These are phyloP conservation scores for Zophobas morio DNA, from an alignment of 1,140 invertebrate species.

Conservation along the genomic window DNA sequence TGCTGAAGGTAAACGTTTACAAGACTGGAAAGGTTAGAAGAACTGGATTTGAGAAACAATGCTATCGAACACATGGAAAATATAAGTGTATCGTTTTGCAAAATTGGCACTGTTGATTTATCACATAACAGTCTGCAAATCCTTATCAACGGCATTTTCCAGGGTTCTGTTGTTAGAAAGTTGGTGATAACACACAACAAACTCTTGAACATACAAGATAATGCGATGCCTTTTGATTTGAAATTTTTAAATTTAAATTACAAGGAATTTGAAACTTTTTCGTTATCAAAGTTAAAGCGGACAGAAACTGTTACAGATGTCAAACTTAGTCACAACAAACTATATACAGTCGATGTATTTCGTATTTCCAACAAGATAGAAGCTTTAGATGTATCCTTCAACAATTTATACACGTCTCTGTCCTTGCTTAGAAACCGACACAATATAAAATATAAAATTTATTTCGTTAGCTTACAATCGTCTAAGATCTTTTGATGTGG, in stretches of 20 bases:
- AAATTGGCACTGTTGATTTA: conserved; percentile 1
- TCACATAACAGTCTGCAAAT: not conserved
- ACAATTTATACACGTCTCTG: not conserved
- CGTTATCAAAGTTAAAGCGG: not conserved
- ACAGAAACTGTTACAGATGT: not conserved
- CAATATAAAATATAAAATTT: too few species aligned
- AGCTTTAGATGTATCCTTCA: not conserved
- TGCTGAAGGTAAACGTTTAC: not conserved
- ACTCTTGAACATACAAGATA: not conserved
- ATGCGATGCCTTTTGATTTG: not conserved
- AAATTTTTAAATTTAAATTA: not conserved
- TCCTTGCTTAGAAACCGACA: too few species aligned
- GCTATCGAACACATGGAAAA: not conserved
- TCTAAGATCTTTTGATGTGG: too few species aligned
- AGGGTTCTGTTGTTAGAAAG: not conserved
- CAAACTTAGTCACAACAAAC: not conserved
- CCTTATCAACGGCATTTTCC: not conserved
- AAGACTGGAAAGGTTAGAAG: not conserved
- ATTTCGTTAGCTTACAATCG: too few species aligned
- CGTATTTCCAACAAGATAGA: not conserved
- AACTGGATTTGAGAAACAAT: not conserved
- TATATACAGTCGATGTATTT: not conserved
- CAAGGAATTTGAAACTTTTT: not conserved
- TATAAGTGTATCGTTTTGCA: not conserved
- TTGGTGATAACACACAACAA: not conserved